Percentiles rank a stretch among this genome's conserved stretches.
Conservation (phyloP, 2,113 vertebrate species). For the Uria lomvia region DNA sequence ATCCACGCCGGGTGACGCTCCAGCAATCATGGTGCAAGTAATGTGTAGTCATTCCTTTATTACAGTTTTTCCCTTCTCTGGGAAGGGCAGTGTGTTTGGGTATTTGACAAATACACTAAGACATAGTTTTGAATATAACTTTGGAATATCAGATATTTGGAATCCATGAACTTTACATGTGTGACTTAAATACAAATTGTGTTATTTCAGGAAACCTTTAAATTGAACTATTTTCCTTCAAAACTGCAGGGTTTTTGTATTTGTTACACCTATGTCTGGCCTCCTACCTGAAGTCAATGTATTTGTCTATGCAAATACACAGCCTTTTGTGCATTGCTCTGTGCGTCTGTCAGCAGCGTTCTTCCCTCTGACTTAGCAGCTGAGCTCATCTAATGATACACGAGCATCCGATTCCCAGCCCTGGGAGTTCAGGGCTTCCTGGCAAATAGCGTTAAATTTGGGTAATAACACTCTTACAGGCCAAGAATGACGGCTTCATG, state of each 20-base stretch:
- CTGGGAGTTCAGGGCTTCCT: background rate
- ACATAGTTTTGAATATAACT: background rate
- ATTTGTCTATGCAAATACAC: background rate
- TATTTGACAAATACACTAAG: background rate
- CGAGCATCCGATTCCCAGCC: background rate
- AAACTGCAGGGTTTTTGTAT: background rate
- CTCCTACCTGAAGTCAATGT: background rate
- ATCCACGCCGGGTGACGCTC: fast-evolving
- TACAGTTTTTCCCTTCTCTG: background rate
- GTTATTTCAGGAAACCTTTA: background rate
- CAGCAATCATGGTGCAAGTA: background rate
- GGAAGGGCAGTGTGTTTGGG: background rate
- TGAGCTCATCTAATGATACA: background rate
- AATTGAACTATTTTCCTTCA: background rate
- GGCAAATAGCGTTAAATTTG: background rate
- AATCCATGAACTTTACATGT: background rate
- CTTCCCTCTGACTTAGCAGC: background rate
- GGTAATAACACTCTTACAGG: background rate
- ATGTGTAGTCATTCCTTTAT: background rate
- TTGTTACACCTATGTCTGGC: background rate
- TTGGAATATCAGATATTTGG: background rate
- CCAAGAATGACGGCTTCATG: background rate
- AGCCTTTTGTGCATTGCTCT: background rate
- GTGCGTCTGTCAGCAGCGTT: background rate
- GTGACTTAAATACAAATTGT: background rate